Base-by-base conservation (phyloP, 2,113 vertebrate genomes). In the Oncorhynchus keta region DNA sequence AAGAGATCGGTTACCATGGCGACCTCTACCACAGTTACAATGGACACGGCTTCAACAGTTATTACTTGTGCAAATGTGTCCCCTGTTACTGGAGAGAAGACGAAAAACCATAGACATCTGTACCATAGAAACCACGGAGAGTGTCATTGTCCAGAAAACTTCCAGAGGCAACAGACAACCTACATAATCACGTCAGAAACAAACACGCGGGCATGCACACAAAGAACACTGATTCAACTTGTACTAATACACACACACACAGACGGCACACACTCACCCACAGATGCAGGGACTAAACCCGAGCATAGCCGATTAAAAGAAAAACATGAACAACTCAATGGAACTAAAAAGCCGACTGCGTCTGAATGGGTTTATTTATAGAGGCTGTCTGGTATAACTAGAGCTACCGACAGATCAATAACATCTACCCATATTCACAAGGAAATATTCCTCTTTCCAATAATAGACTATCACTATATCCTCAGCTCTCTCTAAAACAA, bases 21-120 rank as follows among this genome's bases (percentile, higher is more conserved):
- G 74, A 86, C 79, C 76, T 35, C 13, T 1, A 80, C 68, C 61
- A 61, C 68, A 64, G 88, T 85, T 81, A 76, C 84, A 68, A 84
- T 84, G 79, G 85, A 75, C 80, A 88, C 81, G 7, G 28, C 70
- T 74, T 79, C 28, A 45, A 45, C 11, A 45, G 9, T 45, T 45
- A 45, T 9, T 45, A 45, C 39, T 74, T 74, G 68, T 6, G 64
- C 65, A 68, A 20, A 82, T 76, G 79, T 77, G 51, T 84, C 75
- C 76, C 1, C 3, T 32, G 71, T 83, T 77, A 70, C 71, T 7
- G 3, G 32, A 73, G 68, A 78, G 67, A 84, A 3, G 3, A 65
- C 4, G 61, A 83, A 65, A 76, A 81, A 66, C 73, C 57, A 57
- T 67, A 70, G 73, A 81, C 55, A 51, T 61, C 49, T 77, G 86